Evolutionary conservation across 2,797 vertebrate species (phyloP).

Genomic region (Lacerta agilis): DNA sequence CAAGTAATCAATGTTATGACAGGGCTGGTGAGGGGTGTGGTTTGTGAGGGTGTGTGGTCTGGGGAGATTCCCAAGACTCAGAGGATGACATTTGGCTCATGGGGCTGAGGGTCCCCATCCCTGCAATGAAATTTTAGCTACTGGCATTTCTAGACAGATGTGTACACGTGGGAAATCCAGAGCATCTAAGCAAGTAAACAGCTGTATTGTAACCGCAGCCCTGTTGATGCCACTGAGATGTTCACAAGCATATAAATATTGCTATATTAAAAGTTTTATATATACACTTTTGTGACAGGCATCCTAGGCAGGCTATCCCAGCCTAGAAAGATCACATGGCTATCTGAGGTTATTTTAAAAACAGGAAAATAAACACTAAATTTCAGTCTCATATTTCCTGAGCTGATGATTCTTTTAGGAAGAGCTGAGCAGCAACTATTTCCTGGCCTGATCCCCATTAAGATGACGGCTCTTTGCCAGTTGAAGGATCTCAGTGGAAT

Average conservation of each 20-base stretch:
- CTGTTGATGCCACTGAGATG: slow-evolving; percentile 20
- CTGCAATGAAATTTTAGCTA: too few relatives aligned
- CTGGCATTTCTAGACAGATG: background rate
- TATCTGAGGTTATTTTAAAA: slow-evolving; percentile 50
- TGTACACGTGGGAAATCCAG: background rate
- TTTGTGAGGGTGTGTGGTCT: too few relatives aligned
- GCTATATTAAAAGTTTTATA: slow-evolving; percentile 4
- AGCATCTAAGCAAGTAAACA: background rate
- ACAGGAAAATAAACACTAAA: slow-evolving; percentile 22
- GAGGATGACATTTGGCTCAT: too few relatives aligned
- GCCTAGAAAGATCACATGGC: slow-evolving; percentile 25
- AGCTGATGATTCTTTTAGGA: slow-evolving; percentile 39
- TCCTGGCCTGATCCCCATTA: slow-evolving; percentile 20
- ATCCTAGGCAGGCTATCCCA: background rate
- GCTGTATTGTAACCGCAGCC: background rate
- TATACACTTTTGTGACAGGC: slow-evolving; percentile 9
- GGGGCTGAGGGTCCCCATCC: too few relatives aligned
- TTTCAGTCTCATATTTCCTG: slow-evolving; percentile 48
- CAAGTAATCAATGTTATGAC: too few relatives aligned
- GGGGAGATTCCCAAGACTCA: too few relatives aligned
- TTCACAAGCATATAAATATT: slow-evolving; percentile 23
- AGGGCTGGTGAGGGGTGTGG: too few relatives aligned
- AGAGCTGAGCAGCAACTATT: slow-evolving; percentile 33
- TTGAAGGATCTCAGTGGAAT: slow-evolving; percentile 43
- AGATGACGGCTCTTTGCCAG: background rate